A percentile compares a stretch with the other conserved stretches of the same genome.
These are phyloP conservation scores for Aphidoletes aphidimyza DNA, from an alignment of 2,888 invertebrate species.

Conservation along the genomic window DNA sequence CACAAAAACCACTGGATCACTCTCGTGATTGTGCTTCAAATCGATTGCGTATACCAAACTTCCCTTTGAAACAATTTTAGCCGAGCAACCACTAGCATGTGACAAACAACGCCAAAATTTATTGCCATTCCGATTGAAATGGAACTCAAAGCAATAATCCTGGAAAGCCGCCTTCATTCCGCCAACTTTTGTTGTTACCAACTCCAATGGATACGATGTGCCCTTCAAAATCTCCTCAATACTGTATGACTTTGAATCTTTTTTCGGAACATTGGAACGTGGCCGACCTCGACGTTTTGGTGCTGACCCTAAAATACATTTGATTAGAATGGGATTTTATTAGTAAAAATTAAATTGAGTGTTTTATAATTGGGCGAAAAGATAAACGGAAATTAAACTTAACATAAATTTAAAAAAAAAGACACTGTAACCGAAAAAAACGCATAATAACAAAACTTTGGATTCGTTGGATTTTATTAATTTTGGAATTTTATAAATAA, in stretches of 20 bases:
- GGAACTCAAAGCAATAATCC: constrained; percentile 55
- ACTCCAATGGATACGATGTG: constrained; percentile 54
- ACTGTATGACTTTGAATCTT: not conserved
- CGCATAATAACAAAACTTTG: too few species aligned
- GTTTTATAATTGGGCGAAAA: not conserved
- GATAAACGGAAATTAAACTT: not conserved
- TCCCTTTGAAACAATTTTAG: constrained; percentile 43
- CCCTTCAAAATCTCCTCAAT: constrained; percentile 55
- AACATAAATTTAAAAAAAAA: not conserved
- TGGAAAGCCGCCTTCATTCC: constrained; percentile 57
- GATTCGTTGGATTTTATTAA: too few species aligned
- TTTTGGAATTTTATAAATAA: too few species aligned
- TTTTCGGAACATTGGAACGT: not conserved
- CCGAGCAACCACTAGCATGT: constrained; percentile 20
- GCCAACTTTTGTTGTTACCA: constrained; percentile 56
- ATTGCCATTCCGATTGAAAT: constrained; percentile 56
- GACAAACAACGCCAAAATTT: constrained; percentile 57
- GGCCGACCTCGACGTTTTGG: constrained; percentile 40
- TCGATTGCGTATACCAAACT: constrained; percentile 23
- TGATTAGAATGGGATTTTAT: not conserved
- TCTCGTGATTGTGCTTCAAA: constrained; percentile 8
- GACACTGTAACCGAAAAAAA: not conserved
- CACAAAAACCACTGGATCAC: not conserved
- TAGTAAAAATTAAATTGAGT: not conserved
- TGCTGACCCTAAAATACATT: not conserved